These are phyloP conservation scores for Zapus hudsonius DNA, from an alignment of 2,113 vertebrate genomes.

Conservation along the genomic window DNA sequence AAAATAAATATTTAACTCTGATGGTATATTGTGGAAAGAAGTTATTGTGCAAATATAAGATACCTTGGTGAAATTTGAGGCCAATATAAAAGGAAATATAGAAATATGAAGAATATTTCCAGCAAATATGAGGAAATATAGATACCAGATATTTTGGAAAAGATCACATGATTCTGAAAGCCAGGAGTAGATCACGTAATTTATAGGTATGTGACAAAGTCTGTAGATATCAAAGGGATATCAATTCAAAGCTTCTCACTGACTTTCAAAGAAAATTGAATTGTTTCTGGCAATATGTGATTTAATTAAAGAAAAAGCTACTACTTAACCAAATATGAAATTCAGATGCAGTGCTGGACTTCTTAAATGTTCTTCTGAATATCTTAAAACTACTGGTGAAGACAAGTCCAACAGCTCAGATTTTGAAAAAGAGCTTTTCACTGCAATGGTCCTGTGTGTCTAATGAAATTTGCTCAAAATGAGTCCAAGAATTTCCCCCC, in stretches of 20 bases:
- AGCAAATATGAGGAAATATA: too few species aligned
- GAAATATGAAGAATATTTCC: too few species aligned
- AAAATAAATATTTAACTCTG: not conserved
- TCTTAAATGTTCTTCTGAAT: not conserved
- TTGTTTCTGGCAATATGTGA: not conserved
- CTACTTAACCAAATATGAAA: slow-evolving; percentile 24
- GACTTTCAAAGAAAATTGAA: slow-evolving; percentile 35
- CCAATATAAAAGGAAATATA: too few species aligned
- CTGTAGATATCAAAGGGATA: not conserved
- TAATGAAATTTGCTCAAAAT: not conserved
- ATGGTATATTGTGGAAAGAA: not conserved
- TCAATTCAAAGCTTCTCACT: slow-evolving; percentile 43
- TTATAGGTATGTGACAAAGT: not conserved
- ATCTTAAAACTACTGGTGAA: not conserved
- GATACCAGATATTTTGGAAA: not conserved
- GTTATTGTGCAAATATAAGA: slow-evolving; percentile 14
- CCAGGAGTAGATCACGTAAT: not conserved
- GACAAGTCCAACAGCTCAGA: not conserved
- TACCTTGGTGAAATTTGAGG: not conserved
- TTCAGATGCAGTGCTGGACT: not conserved
- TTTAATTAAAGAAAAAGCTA: slow-evolving; percentile 48
- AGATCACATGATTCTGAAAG: slow-evolving; percentile 16
- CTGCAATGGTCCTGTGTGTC: too few species aligned
- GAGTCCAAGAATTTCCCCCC: not conserved
- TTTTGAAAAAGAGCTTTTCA: slow-evolving; percentile 6